phyloP scores from a whole-genome alignment of 2,888 invertebrate genomes.

The Exephanes ischioxanthus region DNA sequence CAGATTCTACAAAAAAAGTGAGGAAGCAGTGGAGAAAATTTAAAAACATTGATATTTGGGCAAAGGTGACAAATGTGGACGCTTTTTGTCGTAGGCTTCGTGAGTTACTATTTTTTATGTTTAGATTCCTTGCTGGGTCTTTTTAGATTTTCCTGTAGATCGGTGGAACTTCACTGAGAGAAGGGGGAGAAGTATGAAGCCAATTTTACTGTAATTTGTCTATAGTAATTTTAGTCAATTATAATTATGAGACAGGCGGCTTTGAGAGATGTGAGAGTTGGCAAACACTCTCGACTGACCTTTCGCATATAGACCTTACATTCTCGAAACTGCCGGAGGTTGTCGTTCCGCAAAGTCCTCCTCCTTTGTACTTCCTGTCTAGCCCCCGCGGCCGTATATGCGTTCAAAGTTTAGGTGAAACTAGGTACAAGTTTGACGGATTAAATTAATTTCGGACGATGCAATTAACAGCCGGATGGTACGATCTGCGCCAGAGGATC shows the following conservation, averaged over 20 bases:
- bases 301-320: slow-evolving; percentile 24
- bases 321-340: slow-evolving; percentile 29
- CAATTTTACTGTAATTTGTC: neutral
- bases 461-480: slow-evolving; percentile 80
- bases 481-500: slow-evolving; percentile 57
- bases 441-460: slow-evolving; percentile 83
- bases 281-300: slow-evolving; percentile 2
- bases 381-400: slow-evolving; percentile 22
- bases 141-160: neutral
- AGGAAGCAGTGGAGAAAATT: neutral
- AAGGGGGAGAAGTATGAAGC: neutral
- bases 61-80: neutral
- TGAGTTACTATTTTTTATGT: neutral
- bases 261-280: neutral
- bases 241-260: neutral
- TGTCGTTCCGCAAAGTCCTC: slow-evolving; percentile 18
- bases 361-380: neutral
- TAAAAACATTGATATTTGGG: neutral
- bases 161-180: neutral
- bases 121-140: neutral
- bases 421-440: slow-evolving; percentile 73
- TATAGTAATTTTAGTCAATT: neutral
- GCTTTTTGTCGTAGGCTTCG: neutral
- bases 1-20: neutral
- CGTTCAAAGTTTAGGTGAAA: slow-evolving; percentile 59